Evolutionary conservation across 1,140 invertebrate species (phyloP).

Genomic region (Lepidurus apus): DNA sequence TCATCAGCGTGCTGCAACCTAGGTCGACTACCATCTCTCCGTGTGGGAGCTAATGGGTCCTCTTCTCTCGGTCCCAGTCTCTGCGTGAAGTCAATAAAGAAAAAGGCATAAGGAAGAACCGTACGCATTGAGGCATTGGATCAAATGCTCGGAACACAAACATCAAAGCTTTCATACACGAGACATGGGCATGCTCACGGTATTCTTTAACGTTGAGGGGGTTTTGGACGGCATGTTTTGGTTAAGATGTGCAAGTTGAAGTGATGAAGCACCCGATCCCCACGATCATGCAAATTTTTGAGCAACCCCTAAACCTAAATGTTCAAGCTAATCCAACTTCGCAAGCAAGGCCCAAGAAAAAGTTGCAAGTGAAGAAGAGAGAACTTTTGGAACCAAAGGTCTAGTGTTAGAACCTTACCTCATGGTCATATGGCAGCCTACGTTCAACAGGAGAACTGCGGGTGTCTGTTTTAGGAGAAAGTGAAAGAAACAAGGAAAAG

Average conservation of each 20-base stretch:
- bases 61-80: conserved; percentile 15
- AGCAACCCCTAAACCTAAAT: not conserved
- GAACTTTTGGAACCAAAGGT: not conserved
- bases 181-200: not conserved
- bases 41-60: not conserved
- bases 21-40: conserved; percentile 33
- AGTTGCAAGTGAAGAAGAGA: not conserved
- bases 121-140: not conserved
- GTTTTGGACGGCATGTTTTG: not conserved
- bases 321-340: not conserved
- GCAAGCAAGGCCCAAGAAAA: not conserved
- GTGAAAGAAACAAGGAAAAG: conserved; percentile 19
- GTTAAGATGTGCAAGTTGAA: not conserved
- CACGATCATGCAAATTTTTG: not conserved
- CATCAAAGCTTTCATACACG: not conserved
- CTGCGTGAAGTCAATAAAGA: not conserved
- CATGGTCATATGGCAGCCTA: conserved; percentile 10
- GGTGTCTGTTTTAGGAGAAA: conserved; percentile 22
- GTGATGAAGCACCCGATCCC: not conserved
- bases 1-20: conserved; percentile 27
- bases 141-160: conserved; percentile 18
- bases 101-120: not conserved
- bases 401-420: not conserved
- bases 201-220: not conserved
- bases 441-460: conserved; percentile 13